phyloP scores from a whole-genome alignment of 2,888 invertebrate genomes.

The Eugnorisma glareosa region DNA sequence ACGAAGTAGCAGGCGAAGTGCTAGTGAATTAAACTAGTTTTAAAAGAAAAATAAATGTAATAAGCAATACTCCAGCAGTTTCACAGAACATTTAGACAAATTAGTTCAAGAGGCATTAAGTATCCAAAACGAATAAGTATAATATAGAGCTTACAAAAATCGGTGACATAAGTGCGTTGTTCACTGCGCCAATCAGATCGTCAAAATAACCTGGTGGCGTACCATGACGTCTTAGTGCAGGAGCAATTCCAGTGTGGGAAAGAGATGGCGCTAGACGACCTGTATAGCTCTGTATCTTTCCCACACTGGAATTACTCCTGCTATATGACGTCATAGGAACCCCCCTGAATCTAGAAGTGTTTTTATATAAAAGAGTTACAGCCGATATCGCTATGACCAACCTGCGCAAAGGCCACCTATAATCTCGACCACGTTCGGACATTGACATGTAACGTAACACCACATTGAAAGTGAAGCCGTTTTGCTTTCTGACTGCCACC shows the following conservation, averaged over 20 bases:
- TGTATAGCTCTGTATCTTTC: no score
- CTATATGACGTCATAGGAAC: no score
- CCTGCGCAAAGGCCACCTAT: slow-evolving; percentile 51
- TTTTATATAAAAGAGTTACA: neutral
- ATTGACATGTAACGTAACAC: slow-evolving; percentile 76
- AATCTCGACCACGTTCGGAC: slow-evolving; percentile 70
- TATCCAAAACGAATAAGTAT: no score
- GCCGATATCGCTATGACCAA: neutral
- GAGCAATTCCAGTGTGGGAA: no score
- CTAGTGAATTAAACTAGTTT: neutral
- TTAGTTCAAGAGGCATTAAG: neutral
- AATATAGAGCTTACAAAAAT: slow-evolving; percentile 3
- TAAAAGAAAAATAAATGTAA: neutral
- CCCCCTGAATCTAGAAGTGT: neutral
- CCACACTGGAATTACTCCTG: no score
- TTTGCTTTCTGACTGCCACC: slow-evolving; percentile 85
- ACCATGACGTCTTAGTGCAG: no score
- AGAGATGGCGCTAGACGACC: no score
- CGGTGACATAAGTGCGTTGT: neutral
- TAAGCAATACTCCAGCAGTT: neutral
- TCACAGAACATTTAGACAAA: neutral
- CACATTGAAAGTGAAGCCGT: slow-evolving; percentile 83
- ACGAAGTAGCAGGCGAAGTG: no score
- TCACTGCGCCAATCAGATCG: neutral
- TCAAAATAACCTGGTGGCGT: no score